Percentiles rank a stretch among this genome's conserved stretches.
Conservation (phyloP, 64 coral and sea anemone genomes). For the Hydrozoanthus tunicans region DNA sequence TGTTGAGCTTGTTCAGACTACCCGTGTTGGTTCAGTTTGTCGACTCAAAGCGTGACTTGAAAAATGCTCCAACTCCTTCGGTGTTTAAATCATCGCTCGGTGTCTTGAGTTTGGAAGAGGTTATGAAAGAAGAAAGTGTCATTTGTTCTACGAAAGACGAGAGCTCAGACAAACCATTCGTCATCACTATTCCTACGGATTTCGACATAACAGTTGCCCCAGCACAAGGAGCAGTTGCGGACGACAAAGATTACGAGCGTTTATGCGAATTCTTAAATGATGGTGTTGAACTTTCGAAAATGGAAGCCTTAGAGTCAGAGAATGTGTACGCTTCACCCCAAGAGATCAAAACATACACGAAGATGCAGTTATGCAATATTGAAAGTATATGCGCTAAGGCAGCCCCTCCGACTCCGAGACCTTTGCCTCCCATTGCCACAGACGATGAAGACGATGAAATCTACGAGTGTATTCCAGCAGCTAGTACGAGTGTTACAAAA, state of each 20-base stretch:
- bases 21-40: not conserved
- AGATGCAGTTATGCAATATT: not conserved
- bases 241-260: not conserved
- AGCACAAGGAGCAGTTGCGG: not conserved
- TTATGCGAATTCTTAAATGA: not conserved
- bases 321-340: conserved; percentile 21
- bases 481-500: too few species aligned
- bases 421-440: too few species aligned
- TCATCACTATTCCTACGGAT: not conserved
- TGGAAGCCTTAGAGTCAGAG: conserved; percentile 1
- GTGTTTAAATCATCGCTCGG: not conserved
- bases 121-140: not conserved
- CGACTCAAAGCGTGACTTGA: not conserved
- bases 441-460: too few species aligned
- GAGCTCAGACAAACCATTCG: not conserved
- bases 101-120: not conserved
- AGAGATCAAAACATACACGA: conserved; percentile 2
- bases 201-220: not conserved
- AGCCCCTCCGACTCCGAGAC: too few species aligned
- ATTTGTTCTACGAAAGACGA: conserved; percentile 9
- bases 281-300: not conserved
- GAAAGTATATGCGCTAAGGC: too few species aligned
- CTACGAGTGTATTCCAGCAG: too few species aligned
- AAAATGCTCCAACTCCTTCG: not conserved
- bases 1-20: not conserved